A percentile compares a stretch with the other conserved stretches of the same genome.
These are phyloP conservation scores for Trematocara variabile DNA, from an alignment of 2,113 vertebrate species.

Conservation along the genomic window DNA sequence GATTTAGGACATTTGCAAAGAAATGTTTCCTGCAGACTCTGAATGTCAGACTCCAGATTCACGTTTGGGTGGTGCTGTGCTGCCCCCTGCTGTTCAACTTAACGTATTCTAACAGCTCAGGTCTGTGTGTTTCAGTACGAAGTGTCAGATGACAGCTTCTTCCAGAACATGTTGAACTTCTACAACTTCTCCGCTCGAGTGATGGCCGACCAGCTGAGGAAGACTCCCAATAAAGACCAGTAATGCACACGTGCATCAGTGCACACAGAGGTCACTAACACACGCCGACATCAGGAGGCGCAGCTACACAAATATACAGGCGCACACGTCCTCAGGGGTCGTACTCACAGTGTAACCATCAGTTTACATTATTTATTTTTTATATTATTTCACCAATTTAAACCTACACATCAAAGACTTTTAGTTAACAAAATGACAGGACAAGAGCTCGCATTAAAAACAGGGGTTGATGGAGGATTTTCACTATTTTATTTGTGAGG, in stretches of 20 bases:
- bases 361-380: background rate
- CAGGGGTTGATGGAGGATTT: background rate
- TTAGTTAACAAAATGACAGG: background rate
- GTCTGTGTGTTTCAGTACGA: constrained; percentile 81
- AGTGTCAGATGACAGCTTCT: constrained; percentile 94
- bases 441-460: background rate
- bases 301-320: background rate
- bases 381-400: background rate
- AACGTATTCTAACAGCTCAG: background rate
- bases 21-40: background rate
- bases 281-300: constrained; percentile 32
- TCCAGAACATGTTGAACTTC: constrained; percentile 97
- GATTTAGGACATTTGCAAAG: background rate
- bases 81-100: constrained; percentile 1
- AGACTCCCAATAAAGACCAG: constrained; percentile 95
- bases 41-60: background rate
- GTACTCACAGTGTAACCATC: background rate
- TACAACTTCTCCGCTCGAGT: constrained; percentile 97
- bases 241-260: constrained; percentile 77
- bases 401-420: background rate
- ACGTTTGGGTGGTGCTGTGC: background rate
- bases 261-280: background rate
- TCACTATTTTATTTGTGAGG: background rate
- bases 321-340: background rate
- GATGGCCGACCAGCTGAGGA: constrained; percentile 96